Evolutionary conservation across 2,888 invertebrate genomes (phyloP).

Genomic region (Drosophila affinis): DNA sequence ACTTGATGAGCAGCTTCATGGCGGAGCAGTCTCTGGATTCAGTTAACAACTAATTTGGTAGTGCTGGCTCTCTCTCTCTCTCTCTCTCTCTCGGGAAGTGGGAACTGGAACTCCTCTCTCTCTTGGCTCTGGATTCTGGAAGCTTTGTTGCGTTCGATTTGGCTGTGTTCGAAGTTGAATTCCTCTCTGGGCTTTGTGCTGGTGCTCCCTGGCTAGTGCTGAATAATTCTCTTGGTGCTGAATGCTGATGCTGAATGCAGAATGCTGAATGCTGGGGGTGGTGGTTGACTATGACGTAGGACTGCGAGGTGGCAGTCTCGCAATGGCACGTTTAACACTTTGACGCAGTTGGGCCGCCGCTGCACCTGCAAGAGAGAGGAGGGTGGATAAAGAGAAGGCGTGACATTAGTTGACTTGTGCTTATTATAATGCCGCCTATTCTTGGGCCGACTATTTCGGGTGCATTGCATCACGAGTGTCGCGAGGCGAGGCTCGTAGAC

Average conservation of each 20-base stretch:
- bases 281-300: conserved; percentile 17
- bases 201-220: conserved; percentile 17
- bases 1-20: conserved; percentile 56
- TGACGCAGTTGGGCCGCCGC: conserved; percentile 41
- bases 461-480: conserved; percentile 49
- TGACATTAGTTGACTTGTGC: conserved; percentile 25
- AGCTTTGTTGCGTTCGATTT: conserved; percentile 64
- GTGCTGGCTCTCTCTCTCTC: conserved; percentile 20
- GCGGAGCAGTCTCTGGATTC: conserved; percentile 3
- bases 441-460: conserved; percentile 39
- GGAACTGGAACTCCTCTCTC: conserved; percentile 3
- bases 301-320: conserved; percentile 51
- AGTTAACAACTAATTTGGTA: conserved; percentile 3
- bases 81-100: conserved; percentile 46
- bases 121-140: conserved; percentile 38
- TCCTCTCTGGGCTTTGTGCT: conserved; percentile 33
- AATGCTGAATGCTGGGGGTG: conserved; percentile 7
- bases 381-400: neutral
- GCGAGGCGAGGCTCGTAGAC: conserved; percentile 26
- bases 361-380: conserved; percentile 35
- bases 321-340: conserved; percentile 45
- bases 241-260: conserved; percentile 15
- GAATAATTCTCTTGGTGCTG: conserved; percentile 6
- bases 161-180: conserved; percentile 33
- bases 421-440: conserved; percentile 22